phyloP scores from a whole-genome alignment of 2,797 vertebrate genomes.

The Galagoides demidoff region DNA sequence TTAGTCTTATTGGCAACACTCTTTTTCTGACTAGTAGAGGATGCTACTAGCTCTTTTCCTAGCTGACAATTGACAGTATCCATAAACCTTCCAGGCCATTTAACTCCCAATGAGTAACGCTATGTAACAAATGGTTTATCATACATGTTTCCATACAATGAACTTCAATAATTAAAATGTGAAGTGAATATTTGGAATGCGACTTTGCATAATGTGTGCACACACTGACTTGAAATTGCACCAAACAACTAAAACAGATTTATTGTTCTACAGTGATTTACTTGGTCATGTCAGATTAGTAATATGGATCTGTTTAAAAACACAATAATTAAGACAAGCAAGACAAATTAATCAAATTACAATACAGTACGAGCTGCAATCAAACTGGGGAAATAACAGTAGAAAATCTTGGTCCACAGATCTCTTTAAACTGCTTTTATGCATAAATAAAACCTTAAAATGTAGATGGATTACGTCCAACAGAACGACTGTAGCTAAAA shows the following conservation, averaged over 20 bases:
- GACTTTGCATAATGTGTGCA: slow-evolving; percentile 79
- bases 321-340: slow-evolving; percentile 88
- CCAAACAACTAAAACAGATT: slow-evolving; percentile 79
- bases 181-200: slow-evolving; percentile 84
- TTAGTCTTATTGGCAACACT: slow-evolving; percentile 53
- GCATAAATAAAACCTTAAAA: slow-evolving; percentile 90
- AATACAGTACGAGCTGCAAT: slow-evolving; percentile 85
- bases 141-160: slow-evolving; percentile 78
- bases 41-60: slow-evolving; percentile 63
- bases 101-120: slow-evolving; percentile 77
- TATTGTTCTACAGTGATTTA: slow-evolving; percentile 86
- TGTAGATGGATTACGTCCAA: slow-evolving; percentile 89
- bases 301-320: slow-evolving; percentile 89
- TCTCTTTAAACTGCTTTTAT: slow-evolving; percentile 89
- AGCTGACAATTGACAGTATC: slow-evolving; percentile 80
- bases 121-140: slow-evolving; percentile 78
- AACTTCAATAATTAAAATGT: slow-evolving; percentile 86
- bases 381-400: slow-evolving; percentile 82
- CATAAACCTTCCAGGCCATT: slow-evolving; percentile 81
- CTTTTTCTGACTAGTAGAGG: slow-evolving; percentile 6
- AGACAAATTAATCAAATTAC: slow-evolving; percentile 88
- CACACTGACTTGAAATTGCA: slow-evolving; percentile 73
- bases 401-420: slow-evolving; percentile 83
- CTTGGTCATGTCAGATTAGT: slow-evolving; percentile 87
- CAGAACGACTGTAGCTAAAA: slow-evolving; percentile 90